Conservation (phyloP, 2,888 invertebrate genomes). For the Venustoraphidia nigricollis region DNA sequence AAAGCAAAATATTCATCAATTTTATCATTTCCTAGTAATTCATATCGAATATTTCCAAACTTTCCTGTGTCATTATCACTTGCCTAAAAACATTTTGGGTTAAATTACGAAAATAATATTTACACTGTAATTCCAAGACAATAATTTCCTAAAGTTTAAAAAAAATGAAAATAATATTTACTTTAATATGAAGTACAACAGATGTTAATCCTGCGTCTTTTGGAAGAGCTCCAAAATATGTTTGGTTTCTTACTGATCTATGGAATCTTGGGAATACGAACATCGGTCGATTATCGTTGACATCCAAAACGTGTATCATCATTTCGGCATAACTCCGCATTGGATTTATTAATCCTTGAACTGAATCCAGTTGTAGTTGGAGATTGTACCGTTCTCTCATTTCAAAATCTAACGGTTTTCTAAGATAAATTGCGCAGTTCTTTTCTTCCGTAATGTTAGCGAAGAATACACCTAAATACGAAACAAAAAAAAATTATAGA, state of each 20-base stretch:
- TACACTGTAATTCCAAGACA: neutral
- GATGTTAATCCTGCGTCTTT: slow-evolving; percentile 58
- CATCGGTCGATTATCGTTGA: slow-evolving; percentile 78
- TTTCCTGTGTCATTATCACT: slow-evolving; percentile 75
- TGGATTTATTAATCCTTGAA: slow-evolving; percentile 67
- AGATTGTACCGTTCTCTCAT: slow-evolving; percentile 53
- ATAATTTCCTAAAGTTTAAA: slow-evolving; percentile 1
- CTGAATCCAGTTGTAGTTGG: slow-evolving; percentile 61
- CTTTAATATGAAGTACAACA: slow-evolving; percentile 63
- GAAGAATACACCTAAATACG: slow-evolving; percentile 46
- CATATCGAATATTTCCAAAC: slow-evolving; percentile 65
- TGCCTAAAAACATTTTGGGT: slow-evolving; percentile 34
- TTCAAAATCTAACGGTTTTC: slow-evolving; percentile 66
- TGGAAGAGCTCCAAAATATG: slow-evolving; percentile 68
- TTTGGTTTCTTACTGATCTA: slow-evolving; percentile 39
- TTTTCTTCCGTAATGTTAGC: slow-evolving; percentile 60
- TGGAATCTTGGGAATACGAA: slow-evolving; percentile 56
- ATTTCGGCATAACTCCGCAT: slow-evolving; percentile 58
- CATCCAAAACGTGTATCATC: slow-evolving; percentile 68
- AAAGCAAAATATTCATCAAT: slow-evolving; percentile 53
- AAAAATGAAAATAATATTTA: slow-evolving; percentile 17
- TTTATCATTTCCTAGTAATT: slow-evolving; percentile 22
- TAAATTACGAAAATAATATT: neutral
- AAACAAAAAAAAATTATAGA: slow-evolving; percentile 4
- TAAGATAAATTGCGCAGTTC: slow-evolving; percentile 67